Base-by-base conservation (phyloP, 2,113 vertebrate species). In the Pedetes capensis region DNA sequence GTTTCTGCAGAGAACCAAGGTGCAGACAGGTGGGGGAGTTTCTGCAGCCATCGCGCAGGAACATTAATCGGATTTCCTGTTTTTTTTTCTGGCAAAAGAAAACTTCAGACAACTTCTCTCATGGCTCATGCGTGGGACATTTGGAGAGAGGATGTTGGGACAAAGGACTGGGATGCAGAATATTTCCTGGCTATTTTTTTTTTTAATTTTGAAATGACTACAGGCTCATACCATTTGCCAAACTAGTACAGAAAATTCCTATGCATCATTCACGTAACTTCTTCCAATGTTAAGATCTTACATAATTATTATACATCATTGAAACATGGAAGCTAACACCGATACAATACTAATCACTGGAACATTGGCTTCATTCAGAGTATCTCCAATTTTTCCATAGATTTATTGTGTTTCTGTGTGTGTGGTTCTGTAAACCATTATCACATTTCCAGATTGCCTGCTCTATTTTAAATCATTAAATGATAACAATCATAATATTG, bases 11-110 rank as follows among this genome's bases (percentile, higher is more conserved):
- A 82, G 95, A 72, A 68, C 0, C 12, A 59, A 76, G 53, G 76
- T 14, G 37, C 53, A 81, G 81, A 87, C 39, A 80, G 85, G 44
- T 79, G 86, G 81, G 81, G 90, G 89, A 66, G 68, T 8, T 61
- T 55, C 63, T 32, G 18, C 2, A n/a, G 87, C 11, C 27, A 0
- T 42, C n/a, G 63, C 37, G 1, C 32, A 0, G 2, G n/a, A 61
- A 57, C 51, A 27, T 81, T 84, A 10, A 87, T 91, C 79, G 72
- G 89, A 64, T 82, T 92, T 84, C 80, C 59, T 51, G 59, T 69
- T 69, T 57, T 55, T 69, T 69, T 57, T 55, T 11, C 79, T 5
- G 17, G 83, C 9, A 57, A 84, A 84, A 44, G 69, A 23, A 69
- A 13, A 7, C 71, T 92, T 76, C 37, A 92, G 84, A 87, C 66